phyloP scores from a whole-genome alignment of 2,888 invertebrate genomes.

The Helobdella robusta region DNA sequence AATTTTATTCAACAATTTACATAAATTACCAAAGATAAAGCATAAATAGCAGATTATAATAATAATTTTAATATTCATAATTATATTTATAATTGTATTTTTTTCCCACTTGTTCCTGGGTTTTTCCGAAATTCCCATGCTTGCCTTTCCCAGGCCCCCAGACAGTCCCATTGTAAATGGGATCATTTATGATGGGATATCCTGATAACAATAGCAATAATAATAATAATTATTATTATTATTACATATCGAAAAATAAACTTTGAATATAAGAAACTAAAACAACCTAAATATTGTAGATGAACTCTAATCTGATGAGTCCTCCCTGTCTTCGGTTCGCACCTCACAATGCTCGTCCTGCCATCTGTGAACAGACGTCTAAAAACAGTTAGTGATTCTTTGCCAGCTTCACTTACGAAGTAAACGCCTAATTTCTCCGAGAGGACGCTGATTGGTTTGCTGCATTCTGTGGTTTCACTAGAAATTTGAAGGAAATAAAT shows the following conservation, averaged over 20 bases:
- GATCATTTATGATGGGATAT: conserved; percentile 92
- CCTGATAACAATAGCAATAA: conserved; percentile 54
- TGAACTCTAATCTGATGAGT: conserved; percentile 99
- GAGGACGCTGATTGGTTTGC: conserved; percentile 81
- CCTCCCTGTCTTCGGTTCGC: conserved; percentile 74
- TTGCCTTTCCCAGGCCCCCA: conserved; percentile 88
- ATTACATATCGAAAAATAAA: no score
- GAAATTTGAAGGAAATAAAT: not conserved
- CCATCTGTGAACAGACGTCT: conserved; percentile 77
- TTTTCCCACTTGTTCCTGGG: conserved; percentile 70
- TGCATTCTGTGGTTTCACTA: conserved; percentile 72
- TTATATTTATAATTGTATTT: no score
- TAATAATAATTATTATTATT: no score
- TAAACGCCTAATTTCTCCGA: conserved; percentile 92
- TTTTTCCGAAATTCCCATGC: conserved; percentile 73
- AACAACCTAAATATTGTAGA: conserved; percentile 82
- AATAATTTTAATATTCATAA: no score
- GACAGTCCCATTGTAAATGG: conserved; percentile 86
- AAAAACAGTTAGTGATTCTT: conserved; percentile 82
- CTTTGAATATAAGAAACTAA: no score
- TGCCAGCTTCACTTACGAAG: conserved; percentile 67
- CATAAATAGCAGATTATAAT: no score
- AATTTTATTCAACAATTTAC: no score
- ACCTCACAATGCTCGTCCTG: conserved; percentile 81
- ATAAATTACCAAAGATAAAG: no score